Evolutionary conservation across 2,888 invertebrate species (phyloP), one percentile per base, ranked within the genome.

Genomic region (Dynastes maya): DNA sequence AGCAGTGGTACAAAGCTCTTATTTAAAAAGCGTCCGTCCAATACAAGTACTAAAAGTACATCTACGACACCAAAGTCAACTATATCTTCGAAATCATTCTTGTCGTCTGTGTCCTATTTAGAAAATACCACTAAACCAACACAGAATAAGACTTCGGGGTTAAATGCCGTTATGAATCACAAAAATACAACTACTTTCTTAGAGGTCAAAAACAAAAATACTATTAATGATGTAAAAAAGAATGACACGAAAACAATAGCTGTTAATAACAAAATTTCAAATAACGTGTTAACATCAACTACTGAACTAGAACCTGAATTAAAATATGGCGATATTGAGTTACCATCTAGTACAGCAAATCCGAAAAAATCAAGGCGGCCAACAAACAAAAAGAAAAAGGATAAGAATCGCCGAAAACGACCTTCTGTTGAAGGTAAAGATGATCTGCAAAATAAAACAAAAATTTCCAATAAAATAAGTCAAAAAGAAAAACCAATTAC

Each of bases 391-490:
- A 89, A 88, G 64, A 93, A 93, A 84, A 93, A 92, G 86, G 90
- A 89, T 58, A 92, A 93, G 87, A 92, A 90, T 8, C 91, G 92
- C 78, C 90, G 92, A 82, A 91, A 92, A 1, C 92, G 91, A 83
- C 92, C 91, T 0, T 84, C 90, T 0, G 89, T 89, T 0, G 88
- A 83, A n/a, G 82, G 82, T 37, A 90, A 0, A 90, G 87, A 88
- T 22, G 86, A 86, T 27, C 89, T 89, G 81, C 88, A 84, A 78
- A 80, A 84, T 81, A 80, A 65, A 71, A 86, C 85, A 0, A 86
- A 86, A 80, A 32, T 85, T 13, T 80, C 82, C 1, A 84, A 82
- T 29, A 85, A 87, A 77, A 83, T 85, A 51, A 82, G 84, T 1
- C 72, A 77, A 22, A 87, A 87, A 82, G 89, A 90, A 61, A 91